phyloP scores from a whole-genome alignment of 2,797 vertebrate species.

The Sebastes nivosus region DNA sequence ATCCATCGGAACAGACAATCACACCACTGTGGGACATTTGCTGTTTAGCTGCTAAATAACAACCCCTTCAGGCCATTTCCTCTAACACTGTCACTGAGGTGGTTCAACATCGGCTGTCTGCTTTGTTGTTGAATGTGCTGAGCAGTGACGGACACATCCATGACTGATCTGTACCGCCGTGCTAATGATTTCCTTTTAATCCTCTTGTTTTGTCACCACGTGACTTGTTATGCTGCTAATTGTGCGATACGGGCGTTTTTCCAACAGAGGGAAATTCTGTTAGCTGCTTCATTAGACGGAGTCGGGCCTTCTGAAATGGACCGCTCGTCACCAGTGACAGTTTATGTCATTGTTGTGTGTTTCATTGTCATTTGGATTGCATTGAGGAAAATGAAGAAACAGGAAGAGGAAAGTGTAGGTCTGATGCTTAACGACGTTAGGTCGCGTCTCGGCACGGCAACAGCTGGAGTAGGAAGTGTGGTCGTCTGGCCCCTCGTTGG shows the following conservation, averaged over 20 bases:
- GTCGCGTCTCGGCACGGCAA: background rate
- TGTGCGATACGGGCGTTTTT: conserved; percentile 27
- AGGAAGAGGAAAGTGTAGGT: background rate
- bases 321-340: background rate
- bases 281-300: conserved; percentile 8
- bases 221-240: conserved; percentile 40
- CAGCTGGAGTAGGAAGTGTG: background rate
- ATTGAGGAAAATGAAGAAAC: background rate
- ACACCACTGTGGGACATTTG: conserved; percentile 22
- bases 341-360: background rate
- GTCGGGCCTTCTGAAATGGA: background rate
- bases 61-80: conserved; percentile 21
- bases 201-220: conserved; percentile 48
- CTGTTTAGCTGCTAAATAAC: conserved; percentile 27
- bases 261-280: conserved; percentile 4
- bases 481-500: background rate
- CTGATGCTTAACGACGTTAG: conserved; percentile 6
- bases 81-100: conserved; percentile 15
- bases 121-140: conserved; percentile 3
- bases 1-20: conserved; percentile 11
- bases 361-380: background rate
- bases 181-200: conserved; percentile 48
- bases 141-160: conserved; percentile 22
- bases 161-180: conserved; percentile 10
- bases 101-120: conserved; percentile 13